A percentile compares a stretch with the other conserved stretches of the same genome.
Evolutionary conservation across 30 jellyfish, hydroid and myxozoan species (phyloP).

Genomic region (Hydractinia symbiolongicarpus): DNA sequence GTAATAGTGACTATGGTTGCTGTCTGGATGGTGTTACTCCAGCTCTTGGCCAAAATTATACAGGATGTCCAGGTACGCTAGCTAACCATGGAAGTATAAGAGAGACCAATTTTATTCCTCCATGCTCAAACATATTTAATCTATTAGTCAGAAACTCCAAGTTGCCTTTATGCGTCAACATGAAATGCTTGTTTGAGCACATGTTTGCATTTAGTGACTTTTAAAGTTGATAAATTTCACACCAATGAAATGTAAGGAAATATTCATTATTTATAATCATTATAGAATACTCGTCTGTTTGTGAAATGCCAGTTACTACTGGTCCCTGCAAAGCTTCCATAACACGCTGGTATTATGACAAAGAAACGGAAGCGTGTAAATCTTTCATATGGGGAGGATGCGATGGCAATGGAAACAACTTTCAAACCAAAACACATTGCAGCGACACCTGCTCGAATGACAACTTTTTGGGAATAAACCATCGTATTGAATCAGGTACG

Average conservation of each 20-base stretch:
- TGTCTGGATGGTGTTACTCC: constrained; percentile 89
- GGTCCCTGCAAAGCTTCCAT: constrained; percentile 82
- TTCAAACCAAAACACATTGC: constrained; percentile 48
- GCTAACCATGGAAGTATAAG: not conserved
- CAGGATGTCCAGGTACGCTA: constrained; percentile 88
- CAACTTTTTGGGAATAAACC: not conserved
- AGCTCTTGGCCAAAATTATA: constrained; percentile 59
- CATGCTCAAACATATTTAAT: not conserved
- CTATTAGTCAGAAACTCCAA: no score
- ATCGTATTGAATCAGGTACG: no score
- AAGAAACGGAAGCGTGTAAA: constrained; percentile 46
- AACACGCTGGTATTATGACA: constrained; percentile 77
- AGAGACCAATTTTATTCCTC: no score
- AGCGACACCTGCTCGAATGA: constrained; percentile 27
- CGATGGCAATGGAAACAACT: constrained; percentile 70
- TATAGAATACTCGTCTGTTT: constrained; percentile 51
- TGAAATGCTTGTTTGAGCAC: no score
- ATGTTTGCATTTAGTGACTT: no score
- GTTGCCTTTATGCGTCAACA: no score
- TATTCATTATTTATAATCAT: no score
- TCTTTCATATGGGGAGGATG: constrained; percentile 96
- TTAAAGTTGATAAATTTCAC: no score
- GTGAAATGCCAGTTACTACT: constrained; percentile 76
- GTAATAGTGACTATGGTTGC: constrained; percentile 52
- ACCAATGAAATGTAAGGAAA: no score